These are phyloP conservation scores for Microcebus murinus DNA, from an alignment of 2,113 vertebrate genomes.

Conservation along the genomic window DNA sequence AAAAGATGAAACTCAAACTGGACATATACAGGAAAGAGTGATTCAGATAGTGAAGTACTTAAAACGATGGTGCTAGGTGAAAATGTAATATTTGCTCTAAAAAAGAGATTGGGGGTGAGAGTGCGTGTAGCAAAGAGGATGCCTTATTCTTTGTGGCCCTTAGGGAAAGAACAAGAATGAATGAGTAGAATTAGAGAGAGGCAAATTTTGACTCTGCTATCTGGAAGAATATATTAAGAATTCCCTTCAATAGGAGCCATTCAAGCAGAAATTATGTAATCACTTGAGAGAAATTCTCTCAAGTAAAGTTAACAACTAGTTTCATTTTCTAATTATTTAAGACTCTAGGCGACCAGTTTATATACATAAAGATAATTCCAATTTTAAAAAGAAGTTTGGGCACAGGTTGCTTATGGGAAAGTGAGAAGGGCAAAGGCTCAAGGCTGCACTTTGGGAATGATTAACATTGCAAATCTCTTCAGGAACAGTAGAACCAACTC, in stretches of 20 bases:
- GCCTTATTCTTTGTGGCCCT: neutral
- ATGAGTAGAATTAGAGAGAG: neutral
- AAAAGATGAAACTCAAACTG: constrained; percentile 9
- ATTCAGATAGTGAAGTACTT: neutral
- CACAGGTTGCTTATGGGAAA: neutral
- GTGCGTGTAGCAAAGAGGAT: neutral
- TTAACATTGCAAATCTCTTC: neutral
- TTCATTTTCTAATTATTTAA: constrained; percentile 10
- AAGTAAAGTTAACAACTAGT: neutral
- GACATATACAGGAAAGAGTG: neutral
- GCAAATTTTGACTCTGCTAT: neutral
- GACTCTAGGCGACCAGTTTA: neutral
- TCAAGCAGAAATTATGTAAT: constrained; percentile 23
- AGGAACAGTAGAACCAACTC: neutral
- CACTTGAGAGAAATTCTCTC: neutral
- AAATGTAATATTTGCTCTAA: neutral
- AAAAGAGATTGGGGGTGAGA: neutral
- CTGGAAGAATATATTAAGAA: neutral
- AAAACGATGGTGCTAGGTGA: neutral
- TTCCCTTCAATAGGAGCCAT: neutral
- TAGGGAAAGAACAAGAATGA: neutral
- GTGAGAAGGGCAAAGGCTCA: neutral
- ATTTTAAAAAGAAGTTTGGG: neutral
- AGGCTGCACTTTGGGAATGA: neutral
- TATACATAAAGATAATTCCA: neutral